Evolutionary conservation across 2,888 invertebrate genomes (phyloP), one percentile per base, ranked within the genome.

Genomic region (Spatulosminthurus flaviceps): DNA sequence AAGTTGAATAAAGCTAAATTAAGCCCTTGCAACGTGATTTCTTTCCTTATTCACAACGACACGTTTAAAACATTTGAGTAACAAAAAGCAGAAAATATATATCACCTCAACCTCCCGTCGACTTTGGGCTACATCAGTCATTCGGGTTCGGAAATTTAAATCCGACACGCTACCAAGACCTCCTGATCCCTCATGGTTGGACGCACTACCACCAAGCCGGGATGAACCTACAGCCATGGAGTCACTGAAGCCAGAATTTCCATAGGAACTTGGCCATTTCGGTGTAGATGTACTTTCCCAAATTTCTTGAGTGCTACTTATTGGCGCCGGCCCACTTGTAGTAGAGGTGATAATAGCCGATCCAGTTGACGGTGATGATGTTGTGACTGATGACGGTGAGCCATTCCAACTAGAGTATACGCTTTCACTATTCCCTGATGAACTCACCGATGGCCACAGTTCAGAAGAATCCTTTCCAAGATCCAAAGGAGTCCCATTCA

Each of bases 31-130:
- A n/a, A n/a, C n/a, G n/a, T n/a, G n/a, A n/a, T n/a, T n/a, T n/a
- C n/a, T n/a, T n/a, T n/a, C n/a, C n/a, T n/a, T n/a, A n/a, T n/a
- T n/a, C n/a, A n/a, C n/a, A n/a, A n/a, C n/a, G n/a, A n/a, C n/a
- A n/a, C n/a, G n/a, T n/a, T n/a, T n/a, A n/a, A n/a, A n/a, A n/a
- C n/a, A n/a, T n/a, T n/a, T n/a, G n/a, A n/a, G n/a, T 41, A 9
- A 9, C 41, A 41, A 41, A 41, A 41, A 9, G 9, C 41, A 41
- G 13, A 41, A 41, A 41, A 9, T 41, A 41, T 41, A 41, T 41
- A 60, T 41, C 78, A 85, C 85, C 82, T 85, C 85, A 22, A 85
- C 84, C 81, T 85, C 85, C 21, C 84, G 80, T 64, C 84, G 84
- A 80, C 81, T 84, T 73, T 84, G 83, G 42, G 82, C 81, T 72